Evolutionary conservation across 2,113 vertebrate genomes (phyloP).

Genomic region (Rattus rattus): DNA sequence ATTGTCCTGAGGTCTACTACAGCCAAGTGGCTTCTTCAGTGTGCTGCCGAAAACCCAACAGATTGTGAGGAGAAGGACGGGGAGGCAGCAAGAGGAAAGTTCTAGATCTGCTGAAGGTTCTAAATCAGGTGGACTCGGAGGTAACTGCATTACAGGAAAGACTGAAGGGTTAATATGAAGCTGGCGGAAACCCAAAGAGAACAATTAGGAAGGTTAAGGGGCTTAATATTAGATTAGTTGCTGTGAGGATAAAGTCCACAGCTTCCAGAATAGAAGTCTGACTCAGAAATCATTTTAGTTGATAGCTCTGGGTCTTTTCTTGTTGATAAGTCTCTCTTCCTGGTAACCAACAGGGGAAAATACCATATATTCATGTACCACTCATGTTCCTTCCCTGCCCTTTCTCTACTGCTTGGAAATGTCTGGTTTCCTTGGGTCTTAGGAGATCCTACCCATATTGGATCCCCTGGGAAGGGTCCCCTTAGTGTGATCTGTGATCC

Average conservation of each 20-base stretch:
- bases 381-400: background rate
- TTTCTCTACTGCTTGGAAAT: background rate
- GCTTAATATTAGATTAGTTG: constrained; percentile 84
- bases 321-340: background rate
- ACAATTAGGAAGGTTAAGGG: constrained; percentile 85
- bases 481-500: fast-evolving
- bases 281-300: constrained; percentile 51
- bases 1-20: background rate
- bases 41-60: constrained; percentile 30
- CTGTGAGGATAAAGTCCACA: constrained; percentile 81
- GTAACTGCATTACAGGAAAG: constrained; percentile 83
- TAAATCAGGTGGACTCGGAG: constrained; percentile 66
- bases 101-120: background rate
- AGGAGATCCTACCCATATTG: background rate
- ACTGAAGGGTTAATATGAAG: constrained; percentile 85
- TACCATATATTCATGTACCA: background rate
- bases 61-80: background rate
- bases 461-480: fast-evolving
- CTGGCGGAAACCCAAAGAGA: constrained; percentile 81
- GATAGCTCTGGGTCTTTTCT: constrained; percentile 34
- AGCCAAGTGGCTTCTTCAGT: constrained; percentile 49
- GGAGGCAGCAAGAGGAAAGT: background rate
- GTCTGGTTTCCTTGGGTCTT: background rate
- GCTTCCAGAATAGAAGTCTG: constrained; percentile 78
- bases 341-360: background rate